These are phyloP conservation scores for Labrus mixtus DNA, from an alignment of 2,113 vertebrate species.

Conservation along the genomic window DNA sequence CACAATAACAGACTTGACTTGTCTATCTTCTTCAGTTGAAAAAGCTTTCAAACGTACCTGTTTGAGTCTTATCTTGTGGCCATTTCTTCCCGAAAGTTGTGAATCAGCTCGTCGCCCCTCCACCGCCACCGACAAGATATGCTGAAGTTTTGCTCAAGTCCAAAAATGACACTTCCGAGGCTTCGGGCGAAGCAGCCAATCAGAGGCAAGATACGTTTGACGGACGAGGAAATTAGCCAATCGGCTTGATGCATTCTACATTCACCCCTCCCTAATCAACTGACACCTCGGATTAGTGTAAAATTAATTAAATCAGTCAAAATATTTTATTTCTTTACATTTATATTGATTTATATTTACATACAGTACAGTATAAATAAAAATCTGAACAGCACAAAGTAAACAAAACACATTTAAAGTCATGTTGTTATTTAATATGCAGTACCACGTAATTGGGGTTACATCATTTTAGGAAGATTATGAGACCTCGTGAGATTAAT, in stretches of 20 bases:
- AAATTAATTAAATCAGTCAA: too few species aligned
- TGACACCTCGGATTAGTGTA: too few species aligned
- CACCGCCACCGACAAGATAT: constrained; percentile 2
- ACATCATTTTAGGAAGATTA: too few species aligned
- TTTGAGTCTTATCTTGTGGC: constrained; percentile 40
- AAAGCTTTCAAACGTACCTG: constrained; percentile 34
- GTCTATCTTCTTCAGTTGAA: accelerated
- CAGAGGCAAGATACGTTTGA: background rate
- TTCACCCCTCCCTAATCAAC: background rate
- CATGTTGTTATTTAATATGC: too few species aligned
- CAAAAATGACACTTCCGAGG: constrained; percentile 71
- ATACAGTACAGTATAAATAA: too few species aligned
- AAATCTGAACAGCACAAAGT: too few species aligned
- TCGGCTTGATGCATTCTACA: background rate
- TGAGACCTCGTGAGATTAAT: too few species aligned
- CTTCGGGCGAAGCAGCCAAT: constrained; percentile 58
- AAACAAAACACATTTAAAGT: too few species aligned
- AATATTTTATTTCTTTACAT: background rate
- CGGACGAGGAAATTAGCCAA: constrained; percentile 37
- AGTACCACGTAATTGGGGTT: too few species aligned
- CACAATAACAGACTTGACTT: background rate
- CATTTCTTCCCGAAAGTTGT: constrained; percentile 48
- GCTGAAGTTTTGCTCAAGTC: constrained; percentile 60
- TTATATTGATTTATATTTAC: too few species aligned
- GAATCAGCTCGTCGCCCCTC: constrained; percentile 28